A percentile compares a stretch with the other conserved stretches of the same genome.
Conservation (phyloP, 2,113 vertebrate species). For the Calonectris borealis region DNA sequence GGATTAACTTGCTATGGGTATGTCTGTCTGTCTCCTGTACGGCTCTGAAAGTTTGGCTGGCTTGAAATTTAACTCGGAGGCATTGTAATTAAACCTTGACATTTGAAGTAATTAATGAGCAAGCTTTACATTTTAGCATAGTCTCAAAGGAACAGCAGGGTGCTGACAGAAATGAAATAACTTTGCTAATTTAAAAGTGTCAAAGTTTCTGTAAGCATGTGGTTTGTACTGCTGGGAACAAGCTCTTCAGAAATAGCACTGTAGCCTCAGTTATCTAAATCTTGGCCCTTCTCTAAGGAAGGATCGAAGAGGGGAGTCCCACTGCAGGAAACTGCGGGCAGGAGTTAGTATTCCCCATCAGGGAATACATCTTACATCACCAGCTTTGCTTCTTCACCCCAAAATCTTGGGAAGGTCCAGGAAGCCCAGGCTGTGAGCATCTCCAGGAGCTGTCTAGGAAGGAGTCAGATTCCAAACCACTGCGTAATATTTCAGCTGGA, state of each 20-base stretch:
- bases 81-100: conserved; percentile 32
- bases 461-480: neutral
- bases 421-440: neutral
- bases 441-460: neutral
- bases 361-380: neutral
- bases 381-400: neutral
- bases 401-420: neutral
- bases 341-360: neutral
- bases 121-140: neutral
- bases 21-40: neutral
- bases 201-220: neutral
- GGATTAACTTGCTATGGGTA: neutral
- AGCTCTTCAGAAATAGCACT: neutral
- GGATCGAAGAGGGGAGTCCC: neutral
- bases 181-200: neutral
- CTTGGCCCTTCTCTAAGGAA: neutral
- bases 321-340: neutral
- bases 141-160: neutral
- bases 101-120: conserved; percentile 27
- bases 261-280: neutral
- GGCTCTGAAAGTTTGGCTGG: neutral
- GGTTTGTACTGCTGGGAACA: neutral
- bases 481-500: neutral
- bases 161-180: neutral
- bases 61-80: neutral